Percentiles rank a stretch among this genome's conserved stretches.
Conservation (phyloP, 2,888 invertebrate species). For the Tiphia femorata region DNA sequence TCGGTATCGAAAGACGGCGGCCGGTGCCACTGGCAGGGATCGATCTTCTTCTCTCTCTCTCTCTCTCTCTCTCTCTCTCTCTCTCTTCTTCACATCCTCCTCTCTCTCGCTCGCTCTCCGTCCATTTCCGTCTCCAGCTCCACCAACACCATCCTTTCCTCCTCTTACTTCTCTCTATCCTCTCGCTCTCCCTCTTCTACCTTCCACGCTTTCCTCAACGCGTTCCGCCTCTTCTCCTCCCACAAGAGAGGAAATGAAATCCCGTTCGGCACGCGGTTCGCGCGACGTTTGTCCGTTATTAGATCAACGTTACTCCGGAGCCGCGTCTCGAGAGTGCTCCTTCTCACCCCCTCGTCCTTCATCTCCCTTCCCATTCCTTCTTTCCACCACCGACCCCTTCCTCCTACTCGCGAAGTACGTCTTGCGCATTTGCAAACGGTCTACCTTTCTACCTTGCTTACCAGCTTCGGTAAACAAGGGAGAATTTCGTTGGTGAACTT, state of each 20-base stretch:
- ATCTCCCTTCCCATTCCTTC: too few species aligned
- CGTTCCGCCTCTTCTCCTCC: slow-evolving; percentile 33
- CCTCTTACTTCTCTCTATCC: slow-evolving; percentile 10
- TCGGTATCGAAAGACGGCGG: slow-evolving; percentile 47
- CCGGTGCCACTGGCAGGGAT: slow-evolving; percentile 37
- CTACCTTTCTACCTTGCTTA: slow-evolving; percentile 8
- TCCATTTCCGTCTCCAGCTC: neutral
- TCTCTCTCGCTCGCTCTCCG: slow-evolving; percentile 17
- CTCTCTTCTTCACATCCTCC: slow-evolving; percentile 23
- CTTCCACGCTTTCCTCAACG: slow-evolving; percentile 21
- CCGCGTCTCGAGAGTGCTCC: slow-evolving; percentile 23
- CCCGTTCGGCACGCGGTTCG: slow-evolving; percentile 55
- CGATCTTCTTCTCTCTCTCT: slow-evolving; percentile 35
- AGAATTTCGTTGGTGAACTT: too few species aligned
- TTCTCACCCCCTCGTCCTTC: too few species aligned
- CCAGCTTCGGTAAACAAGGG: neutral
- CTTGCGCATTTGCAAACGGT: slow-evolving; percentile 34
- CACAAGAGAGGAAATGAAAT: slow-evolving; percentile 61
- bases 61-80: slow-evolving; percentile 16
- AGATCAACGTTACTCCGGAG: slow-evolving; percentile 58
- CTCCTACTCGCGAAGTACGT: slow-evolving; percentile 37
- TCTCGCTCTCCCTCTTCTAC: slow-evolving; percentile 8
- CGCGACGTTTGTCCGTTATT: slow-evolving; percentile 59
- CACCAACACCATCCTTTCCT: too few species aligned
- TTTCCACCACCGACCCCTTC: too few species aligned